phyloP scores from a whole-genome alignment of 1,140 invertebrate genomes.

The Micrasema longulum region DNA sequence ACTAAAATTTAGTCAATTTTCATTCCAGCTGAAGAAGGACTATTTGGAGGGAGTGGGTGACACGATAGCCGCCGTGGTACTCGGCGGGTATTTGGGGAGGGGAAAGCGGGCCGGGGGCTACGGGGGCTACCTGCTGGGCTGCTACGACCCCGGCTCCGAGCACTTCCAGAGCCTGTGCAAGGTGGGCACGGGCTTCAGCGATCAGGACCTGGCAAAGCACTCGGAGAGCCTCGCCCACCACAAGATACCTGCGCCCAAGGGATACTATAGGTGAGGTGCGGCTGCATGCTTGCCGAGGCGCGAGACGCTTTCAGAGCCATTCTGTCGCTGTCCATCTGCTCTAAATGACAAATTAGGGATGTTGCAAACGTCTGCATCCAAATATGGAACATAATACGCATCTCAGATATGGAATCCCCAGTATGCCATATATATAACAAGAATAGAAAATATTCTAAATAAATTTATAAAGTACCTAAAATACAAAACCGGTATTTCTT shows the following conservation, averaged over 20 bases:
- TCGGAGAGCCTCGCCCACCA: conserved; percentile 84
- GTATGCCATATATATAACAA: too few relatives aligned
- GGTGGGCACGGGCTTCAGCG: conserved; percentile 98
- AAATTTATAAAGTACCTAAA: too few relatives aligned
- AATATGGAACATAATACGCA: too few relatives aligned
- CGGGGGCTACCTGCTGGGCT: conserved; percentile 97
- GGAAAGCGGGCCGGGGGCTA: conserved; percentile 95
- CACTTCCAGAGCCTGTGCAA: conserved; percentile 87
- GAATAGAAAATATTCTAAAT: too few relatives aligned
- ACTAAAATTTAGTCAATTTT: too few relatives aligned
- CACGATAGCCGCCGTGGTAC: conserved; percentile 94
- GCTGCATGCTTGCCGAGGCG: too few relatives aligned
- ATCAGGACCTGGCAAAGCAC: conserved; percentile 88
- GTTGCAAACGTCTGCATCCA: too few relatives aligned
- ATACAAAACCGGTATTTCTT: too few relatives aligned
- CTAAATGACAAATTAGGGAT: too few relatives aligned
- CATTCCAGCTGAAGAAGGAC: conserved; percentile 88
- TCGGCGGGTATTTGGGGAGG: conserved; percentile 94
- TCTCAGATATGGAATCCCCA: too few relatives aligned
- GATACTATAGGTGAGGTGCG: conserved; percentile 78
- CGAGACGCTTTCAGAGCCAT: too few relatives aligned
- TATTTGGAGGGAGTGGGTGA: conserved; percentile 96
- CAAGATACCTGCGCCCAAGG: conserved; percentile 77
- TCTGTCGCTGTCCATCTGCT: too few relatives aligned
- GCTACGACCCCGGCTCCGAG: conserved; percentile 93